Evolutionary conservation across 2,888 invertebrate genomes (phyloP).

Genomic region (Onthophagus sagittarius): DNA sequence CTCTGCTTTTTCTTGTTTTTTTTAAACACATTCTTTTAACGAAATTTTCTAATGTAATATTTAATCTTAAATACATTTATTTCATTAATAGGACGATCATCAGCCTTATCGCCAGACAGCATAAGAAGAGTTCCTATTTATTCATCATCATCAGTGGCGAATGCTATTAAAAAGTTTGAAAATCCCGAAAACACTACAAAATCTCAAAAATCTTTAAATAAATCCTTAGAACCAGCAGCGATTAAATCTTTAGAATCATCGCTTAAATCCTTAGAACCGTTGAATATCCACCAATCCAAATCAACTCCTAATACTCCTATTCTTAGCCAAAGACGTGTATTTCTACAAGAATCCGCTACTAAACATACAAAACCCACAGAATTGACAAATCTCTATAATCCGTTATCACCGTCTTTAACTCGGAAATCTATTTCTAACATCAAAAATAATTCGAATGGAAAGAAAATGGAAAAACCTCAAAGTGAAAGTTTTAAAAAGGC

Average conservation of each 20-base stretch:
- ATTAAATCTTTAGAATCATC: background rate
- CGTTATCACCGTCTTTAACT: slow-evolving; percentile 47
- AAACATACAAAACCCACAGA: slow-evolving; percentile 2
- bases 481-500: slow-evolving; percentile 46
- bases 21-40: background rate
- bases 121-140: slow-evolving; percentile 38
- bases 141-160: slow-evolving; percentile 40
- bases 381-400: slow-evolving; percentile 32
- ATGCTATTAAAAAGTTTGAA: slow-evolving; percentile 43
- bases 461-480: slow-evolving; percentile 36
- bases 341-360: background rate
- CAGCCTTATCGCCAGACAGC: slow-evolving; percentile 41
- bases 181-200: slow-evolving; percentile 18
- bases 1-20: slow-evolving; percentile 3
- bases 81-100: slow-evolving; percentile 37
- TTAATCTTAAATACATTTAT: slow-evolving; percentile 12
- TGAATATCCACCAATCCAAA: slow-evolving; percentile 18
- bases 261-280: slow-evolving; percentile 13
- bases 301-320: slow-evolving; percentile 14
- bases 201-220: background rate
- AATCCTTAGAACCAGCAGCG: slow-evolving; percentile 17
- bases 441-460: slow-evolving; percentile 2
- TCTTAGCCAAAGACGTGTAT: slow-evolving; percentile 1
- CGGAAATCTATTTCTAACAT: slow-evolving; percentile 43
- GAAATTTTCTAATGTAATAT: slow-evolving; percentile 1